Conservation (phyloP, 2,888 invertebrate species). For the Halocaridina rubra region DNA sequence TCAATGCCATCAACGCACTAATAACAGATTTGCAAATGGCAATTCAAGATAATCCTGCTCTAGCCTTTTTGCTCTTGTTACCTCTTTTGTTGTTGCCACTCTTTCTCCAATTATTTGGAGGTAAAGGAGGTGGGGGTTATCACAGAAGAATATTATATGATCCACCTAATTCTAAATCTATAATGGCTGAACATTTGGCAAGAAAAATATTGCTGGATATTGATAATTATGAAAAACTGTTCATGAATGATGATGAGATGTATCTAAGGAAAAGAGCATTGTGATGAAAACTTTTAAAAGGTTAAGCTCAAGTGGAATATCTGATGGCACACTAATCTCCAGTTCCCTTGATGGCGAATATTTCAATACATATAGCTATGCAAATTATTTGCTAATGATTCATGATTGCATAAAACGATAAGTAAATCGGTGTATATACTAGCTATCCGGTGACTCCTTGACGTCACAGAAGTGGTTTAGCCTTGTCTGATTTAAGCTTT, state of each 20-base stretch:
- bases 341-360: no score
- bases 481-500: no score
- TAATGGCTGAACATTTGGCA: neutral
- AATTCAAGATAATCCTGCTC: constrained; percentile 32
- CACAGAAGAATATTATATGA: constrained; percentile 11
- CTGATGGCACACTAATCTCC: no score
- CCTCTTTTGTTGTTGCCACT: constrained; percentile 42
- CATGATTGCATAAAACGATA: no score
- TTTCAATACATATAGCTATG: no score
- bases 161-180: neutral
- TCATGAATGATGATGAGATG: neutral
- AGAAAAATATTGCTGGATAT: neutral
- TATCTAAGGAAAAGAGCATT: no score
- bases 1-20: constrained; percentile 31
- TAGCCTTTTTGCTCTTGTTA: constrained; percentile 35
- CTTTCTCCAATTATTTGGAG: neutral
- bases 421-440: no score
- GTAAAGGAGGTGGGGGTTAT: constrained; percentile 13
- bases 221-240: neutral
- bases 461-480: no score
- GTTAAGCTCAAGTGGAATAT: no score
- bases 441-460: no score
- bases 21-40: constrained; percentile 38
- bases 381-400: no score
- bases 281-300: no score